phyloP scores from a whole-genome alignment of 2,797 vertebrate species.

The Sternarchorhynchus goeldii region DNA sequence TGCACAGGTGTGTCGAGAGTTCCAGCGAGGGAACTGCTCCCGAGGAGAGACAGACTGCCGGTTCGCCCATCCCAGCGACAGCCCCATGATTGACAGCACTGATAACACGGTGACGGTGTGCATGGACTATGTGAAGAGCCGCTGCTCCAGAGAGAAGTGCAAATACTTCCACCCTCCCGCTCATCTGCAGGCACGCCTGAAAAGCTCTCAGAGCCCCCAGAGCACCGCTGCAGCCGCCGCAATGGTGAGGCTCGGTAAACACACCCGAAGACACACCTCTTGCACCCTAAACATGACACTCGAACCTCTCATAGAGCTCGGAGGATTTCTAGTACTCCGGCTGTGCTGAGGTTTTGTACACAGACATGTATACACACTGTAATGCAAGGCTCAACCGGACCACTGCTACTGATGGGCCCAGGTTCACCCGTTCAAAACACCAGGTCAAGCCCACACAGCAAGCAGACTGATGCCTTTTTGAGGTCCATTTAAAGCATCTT shows the following conservation, averaged over 20 bases:
- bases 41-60: slow-evolving; percentile 98
- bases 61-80: slow-evolving; percentile 97
- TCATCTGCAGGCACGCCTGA: slow-evolving; percentile 99
- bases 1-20: slow-evolving; percentile 94
- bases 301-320: not conserved
- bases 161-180: slow-evolving; percentile 99
- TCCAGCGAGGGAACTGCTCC: slow-evolving; percentile 97
- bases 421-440: slow-evolving; percentile 12
- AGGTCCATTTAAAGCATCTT: slow-evolving; percentile 16
- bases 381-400: slow-evolving; percentile 9
- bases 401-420: not conserved
- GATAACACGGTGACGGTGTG: slow-evolving; percentile 99
- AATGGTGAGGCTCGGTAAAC: slow-evolving; percentile 70
- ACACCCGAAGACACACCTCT: slow-evolving; percentile 1
- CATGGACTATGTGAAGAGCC: slow-evolving; percentile 99
- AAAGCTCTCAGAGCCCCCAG: slow-evolving; percentile 89
- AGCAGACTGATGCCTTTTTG: not conserved
- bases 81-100: slow-evolving; percentile 97
- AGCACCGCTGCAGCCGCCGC: slow-evolving; percentile 84
- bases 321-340: slow-evolving; percentile 7
- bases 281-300: slow-evolving; percentile 16
- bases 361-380: slow-evolving; percentile 1
- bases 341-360: slow-evolving; percentile 9
- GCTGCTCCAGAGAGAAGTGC: slow-evolving; percentile 99
- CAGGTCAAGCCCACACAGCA: not conserved